A percentile compares a stretch with the other conserved stretches of the same genome.
Conservation (phyloP, 1,140 invertebrate species). For the Alviniconcha marisindica region DNA sequence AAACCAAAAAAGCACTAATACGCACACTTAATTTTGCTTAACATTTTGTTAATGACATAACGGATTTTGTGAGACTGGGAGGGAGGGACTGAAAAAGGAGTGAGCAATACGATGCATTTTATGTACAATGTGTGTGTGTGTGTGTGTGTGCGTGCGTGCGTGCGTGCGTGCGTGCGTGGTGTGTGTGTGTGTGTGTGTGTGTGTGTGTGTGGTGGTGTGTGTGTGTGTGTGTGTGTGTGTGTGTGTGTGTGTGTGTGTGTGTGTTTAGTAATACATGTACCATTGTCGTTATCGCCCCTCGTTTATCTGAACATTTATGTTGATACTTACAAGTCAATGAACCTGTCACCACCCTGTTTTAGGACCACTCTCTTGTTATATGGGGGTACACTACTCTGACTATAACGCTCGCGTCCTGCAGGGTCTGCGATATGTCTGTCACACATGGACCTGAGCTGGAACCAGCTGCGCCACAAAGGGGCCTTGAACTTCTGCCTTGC, state of each 20-base stretch:
- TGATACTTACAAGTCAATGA: too few relatives aligned
- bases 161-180: background rate
- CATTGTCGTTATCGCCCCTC: too few relatives aligned
- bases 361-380: too few relatives aligned
- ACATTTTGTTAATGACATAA: too few relatives aligned
- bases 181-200: conserved; percentile 12
- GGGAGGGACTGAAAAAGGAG: too few relatives aligned
- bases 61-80: too few relatives aligned
- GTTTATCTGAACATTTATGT: too few relatives aligned
- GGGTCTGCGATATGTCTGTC: background rate
- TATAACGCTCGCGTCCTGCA: too few relatives aligned
- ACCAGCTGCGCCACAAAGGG: conserved; percentile 1
- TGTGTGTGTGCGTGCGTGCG: background rate
- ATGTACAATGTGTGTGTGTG: background rate
- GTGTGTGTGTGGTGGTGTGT: conserved; percentile 6
- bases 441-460: background rate
- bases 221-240: background rate
- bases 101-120: background rate
- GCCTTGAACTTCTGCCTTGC: background rate
- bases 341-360: too few relatives aligned
- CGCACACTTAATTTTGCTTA: too few relatives aligned
- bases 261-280: background rate
- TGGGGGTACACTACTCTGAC: too few relatives aligned
- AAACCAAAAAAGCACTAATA: too few relatives aligned
- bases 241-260: background rate